Evolutionary conservation across 2,113 vertebrate genomes (phyloP), one percentile per base, ranked within the genome.

Genomic region (Petrocephalus zakoni): DNA sequence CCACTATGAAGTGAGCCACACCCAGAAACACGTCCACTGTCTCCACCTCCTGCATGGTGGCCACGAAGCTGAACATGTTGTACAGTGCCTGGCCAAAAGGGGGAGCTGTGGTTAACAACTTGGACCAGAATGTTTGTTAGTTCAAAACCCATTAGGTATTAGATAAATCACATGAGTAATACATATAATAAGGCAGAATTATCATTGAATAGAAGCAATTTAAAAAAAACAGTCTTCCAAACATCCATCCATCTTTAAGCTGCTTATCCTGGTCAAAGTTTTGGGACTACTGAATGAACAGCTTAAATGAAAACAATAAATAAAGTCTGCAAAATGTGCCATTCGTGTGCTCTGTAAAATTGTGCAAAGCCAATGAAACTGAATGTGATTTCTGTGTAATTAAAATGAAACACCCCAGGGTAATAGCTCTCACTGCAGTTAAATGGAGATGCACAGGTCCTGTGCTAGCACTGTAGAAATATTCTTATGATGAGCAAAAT

Each of bases 41-140:
- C 90, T 96, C 96, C 93, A 99, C 97, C 92, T 94, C 97, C 22
- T 94, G 96, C 97, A 99, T 97, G 90, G 96, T 95, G 81, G 97
- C 97, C 93, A 99, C 97, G 61, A 97, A 97, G 94, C 94, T 98
- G 95, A 99, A 98, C 93, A 99, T 96, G 95, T 97, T 98, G 96
- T 99, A 99, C 93, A 99, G 93, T 91, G 97, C 98, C 98, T 99
- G 86, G 93, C 2, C 88, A 92, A 87, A 91, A 90, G 92, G 17
- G 22, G 46, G 37, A 22, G 46, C 81, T n/a, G 46, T 49, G 37
- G 81, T 83, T 83, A 46, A 10, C 2, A 47, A 22, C 78, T 22
- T 10, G 46, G 81, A 22, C 37, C 81, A 47, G 21, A 13, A 47
- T n/a, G 46, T 42, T 49, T 37, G 42, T 22, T 83, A 9, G 8